A percentile compares a stretch with the other conserved stretches of the same genome.
Conservation (phyloP, 1,140 invertebrate species). For the Lepeophtheirus salmonis region DNA sequence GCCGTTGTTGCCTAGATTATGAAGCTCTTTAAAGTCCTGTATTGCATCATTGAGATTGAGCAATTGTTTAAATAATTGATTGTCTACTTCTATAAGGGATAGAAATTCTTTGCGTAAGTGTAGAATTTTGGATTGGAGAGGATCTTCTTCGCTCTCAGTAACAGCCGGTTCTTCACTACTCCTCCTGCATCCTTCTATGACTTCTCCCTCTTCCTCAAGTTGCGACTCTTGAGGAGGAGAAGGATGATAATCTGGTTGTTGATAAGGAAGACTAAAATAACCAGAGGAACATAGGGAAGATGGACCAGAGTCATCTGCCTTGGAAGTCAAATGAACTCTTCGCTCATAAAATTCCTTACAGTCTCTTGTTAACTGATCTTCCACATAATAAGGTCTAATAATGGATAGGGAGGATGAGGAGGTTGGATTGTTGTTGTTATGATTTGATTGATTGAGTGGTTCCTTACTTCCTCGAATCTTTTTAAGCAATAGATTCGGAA, state of each 20-base stretch:
- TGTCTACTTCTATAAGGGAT: conserved; percentile 8
- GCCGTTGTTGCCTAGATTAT: neutral
- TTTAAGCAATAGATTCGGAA: neutral
- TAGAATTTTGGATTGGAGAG: conserved; percentile 5
- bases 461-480: neutral
- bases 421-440: no score
- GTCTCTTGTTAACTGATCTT: conserved; percentile 2
- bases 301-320: neutral
- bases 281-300: conserved; percentile 1
- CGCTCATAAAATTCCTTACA: conserved; percentile 11
- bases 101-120: conserved; percentile 7
- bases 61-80: conserved; percentile 9
- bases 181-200: no score
- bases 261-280: conserved; percentile 2
- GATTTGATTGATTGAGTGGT: no score
- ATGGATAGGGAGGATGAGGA: neutral
- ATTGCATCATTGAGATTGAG: conserved; percentile 10
- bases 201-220: no score
- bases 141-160: neutral
- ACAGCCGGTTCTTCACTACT: no score
- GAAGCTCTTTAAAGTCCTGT: conserved; percentile 8
- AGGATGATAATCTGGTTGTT: no score
- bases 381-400: neutral
- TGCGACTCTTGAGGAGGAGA: no score
- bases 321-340: neutral